Evolutionary conservation across 1,140 invertebrate species (phyloP).

Genomic region (Medauroidea extradentata): DNA sequence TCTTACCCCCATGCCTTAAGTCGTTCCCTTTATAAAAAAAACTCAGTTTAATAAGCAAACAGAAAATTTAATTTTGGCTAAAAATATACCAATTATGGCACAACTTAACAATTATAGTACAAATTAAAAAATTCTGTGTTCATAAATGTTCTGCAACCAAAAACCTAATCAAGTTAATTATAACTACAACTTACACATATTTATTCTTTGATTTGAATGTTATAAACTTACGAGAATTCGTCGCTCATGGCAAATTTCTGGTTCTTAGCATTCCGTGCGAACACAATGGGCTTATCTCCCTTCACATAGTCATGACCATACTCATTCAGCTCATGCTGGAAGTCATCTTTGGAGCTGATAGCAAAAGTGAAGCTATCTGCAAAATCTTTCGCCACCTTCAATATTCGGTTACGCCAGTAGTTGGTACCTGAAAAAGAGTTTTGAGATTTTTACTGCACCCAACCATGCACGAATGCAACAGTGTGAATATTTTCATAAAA

Average conservation of each 20-base stretch:
- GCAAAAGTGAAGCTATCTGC: slow-evolving; percentile 78
- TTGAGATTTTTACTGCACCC: too few relatives aligned
- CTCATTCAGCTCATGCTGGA: slow-evolving; percentile 90
- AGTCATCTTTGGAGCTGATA: slow-evolving; percentile 87
- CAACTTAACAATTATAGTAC: too few relatives aligned
- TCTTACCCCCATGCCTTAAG: too few relatives aligned
- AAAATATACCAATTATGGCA: too few relatives aligned
- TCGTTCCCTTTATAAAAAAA: not conserved
- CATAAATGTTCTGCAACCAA: slow-evolving; percentile 1
- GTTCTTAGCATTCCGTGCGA: slow-evolving; percentile 73
- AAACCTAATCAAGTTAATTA: slow-evolving; percentile 5
- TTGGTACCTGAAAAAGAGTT: slow-evolving; percentile 72
- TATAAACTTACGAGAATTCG: slow-evolving; percentile 77
- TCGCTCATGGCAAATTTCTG: slow-evolving; percentile 88
- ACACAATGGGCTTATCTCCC: slow-evolving; percentile 84
- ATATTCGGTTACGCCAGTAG: slow-evolving; percentile 96
- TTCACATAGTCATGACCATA: slow-evolving; percentile 85
- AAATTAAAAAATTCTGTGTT: slow-evolving; percentile 11
- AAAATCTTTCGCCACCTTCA: slow-evolving; percentile 91
- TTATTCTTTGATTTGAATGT: too few relatives aligned
- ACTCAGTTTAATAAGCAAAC: not conserved
- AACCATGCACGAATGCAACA: too few relatives aligned
- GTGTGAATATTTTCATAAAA: too few relatives aligned
- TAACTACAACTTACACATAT: too few relatives aligned
- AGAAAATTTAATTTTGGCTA: too few relatives aligned